Conservation (phyloP, 1,140 invertebrate species). For the Solen grandis region DNA sequence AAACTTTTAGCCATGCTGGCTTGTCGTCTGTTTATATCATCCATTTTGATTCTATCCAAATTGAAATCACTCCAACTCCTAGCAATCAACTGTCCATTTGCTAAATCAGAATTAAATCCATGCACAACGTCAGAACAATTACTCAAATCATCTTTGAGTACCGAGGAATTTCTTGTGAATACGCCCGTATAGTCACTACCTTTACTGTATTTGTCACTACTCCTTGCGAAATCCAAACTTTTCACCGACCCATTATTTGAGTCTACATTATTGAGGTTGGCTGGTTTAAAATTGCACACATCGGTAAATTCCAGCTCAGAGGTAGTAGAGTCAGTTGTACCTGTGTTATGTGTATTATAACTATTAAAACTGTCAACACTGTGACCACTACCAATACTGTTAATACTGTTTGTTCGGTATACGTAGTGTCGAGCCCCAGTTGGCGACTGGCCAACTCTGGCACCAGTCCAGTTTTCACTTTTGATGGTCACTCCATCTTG, state of each 20-base stretch:
- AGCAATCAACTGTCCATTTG: background rate
- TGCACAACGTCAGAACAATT: background rate
- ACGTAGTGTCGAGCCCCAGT: slow-evolving; percentile 35
- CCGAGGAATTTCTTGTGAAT: background rate
- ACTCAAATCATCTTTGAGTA: background rate
- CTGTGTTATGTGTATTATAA: slow-evolving; percentile 5
- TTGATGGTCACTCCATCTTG: slow-evolving; percentile 30
- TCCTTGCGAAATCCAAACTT: slow-evolving; percentile 34
- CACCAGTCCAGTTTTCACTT: slow-evolving; percentile 48
- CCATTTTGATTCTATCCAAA: slow-evolving; percentile 48
- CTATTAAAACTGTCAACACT: slow-evolving; percentile 51
- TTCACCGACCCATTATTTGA: slow-evolving; percentile 34
- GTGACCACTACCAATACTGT: slow-evolving; percentile 44
- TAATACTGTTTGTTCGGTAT: slow-evolving; percentile 51
- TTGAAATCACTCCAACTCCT: slow-evolving; percentile 50
- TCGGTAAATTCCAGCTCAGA: slow-evolving; percentile 57
- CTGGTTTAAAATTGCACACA: slow-evolving; percentile 43
- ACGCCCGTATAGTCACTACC: no score
- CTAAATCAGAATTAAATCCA: background rate
- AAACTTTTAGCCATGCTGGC: background rate
- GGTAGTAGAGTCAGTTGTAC: slow-evolving; percentile 36
- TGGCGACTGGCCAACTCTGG: slow-evolving; percentile 31
- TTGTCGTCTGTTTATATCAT: slow-evolving; percentile 15
- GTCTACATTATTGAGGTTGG: slow-evolving; percentile 31
- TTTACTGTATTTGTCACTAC: slow-evolving; percentile 16